These are phyloP conservation scores for Yoshiicerus persimilis DNA, from an alignment of 1,140 invertebrate genomes.

Conservation along the genomic window DNA sequence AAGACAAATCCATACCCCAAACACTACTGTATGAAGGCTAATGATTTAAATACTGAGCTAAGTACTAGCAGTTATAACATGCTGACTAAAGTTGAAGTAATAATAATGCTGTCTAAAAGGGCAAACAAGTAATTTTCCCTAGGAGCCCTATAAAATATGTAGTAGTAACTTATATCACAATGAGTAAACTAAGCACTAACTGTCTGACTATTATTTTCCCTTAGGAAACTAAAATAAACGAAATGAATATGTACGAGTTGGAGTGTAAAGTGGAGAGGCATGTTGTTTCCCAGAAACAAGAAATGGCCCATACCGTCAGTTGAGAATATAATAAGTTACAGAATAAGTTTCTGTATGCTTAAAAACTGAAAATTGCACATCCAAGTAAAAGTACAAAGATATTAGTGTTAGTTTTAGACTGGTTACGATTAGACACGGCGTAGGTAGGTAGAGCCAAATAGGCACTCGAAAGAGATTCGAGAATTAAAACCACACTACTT, in stretches of 20 bases:
- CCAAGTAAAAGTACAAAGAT: not conserved
- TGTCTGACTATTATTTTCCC: not conserved
- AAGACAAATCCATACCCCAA: not conserved
- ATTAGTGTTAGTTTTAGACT: not conserved
- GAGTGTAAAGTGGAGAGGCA: not conserved
- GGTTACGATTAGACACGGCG: not conserved
- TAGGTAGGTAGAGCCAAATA: not conserved
- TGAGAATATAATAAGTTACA: not conserved
- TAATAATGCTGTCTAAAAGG: not conserved
- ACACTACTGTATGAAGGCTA: too few species aligned
- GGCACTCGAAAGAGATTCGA: not conserved
- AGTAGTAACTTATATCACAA: not conserved
- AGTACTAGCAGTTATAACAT: not conserved
- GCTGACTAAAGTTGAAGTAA: not conserved
- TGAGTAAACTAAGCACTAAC: not conserved
- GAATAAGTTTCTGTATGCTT: not conserved
- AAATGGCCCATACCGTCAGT: not conserved
- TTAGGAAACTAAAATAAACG: not conserved
- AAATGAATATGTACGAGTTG: not conserved
- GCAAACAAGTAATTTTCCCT: not conserved
- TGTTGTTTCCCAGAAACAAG: not conserved
- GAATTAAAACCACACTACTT: constrained; percentile 6
- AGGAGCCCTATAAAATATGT: not conserved
- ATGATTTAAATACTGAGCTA: not conserved
- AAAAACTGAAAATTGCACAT: not conserved